Evolutionary conservation across 92 coral and sea anemone species (phyloP), one percentile per base, ranked within the genome.

Genomic region (Porites evermanni): DNA sequence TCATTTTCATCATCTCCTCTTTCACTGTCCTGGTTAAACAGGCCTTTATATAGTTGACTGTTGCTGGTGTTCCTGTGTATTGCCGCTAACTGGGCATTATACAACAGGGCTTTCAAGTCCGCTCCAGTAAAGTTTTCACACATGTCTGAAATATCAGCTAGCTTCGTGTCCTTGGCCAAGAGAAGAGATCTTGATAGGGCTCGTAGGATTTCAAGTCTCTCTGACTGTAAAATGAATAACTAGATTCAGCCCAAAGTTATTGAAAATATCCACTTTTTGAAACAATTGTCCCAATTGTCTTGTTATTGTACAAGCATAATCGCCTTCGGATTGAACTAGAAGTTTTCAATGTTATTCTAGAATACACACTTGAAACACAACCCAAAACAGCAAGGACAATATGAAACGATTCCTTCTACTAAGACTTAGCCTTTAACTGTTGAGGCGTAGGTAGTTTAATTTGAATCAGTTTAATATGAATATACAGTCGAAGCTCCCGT

Each of bases 101-200:
- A 95, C 12, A 96, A 89, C 67, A 96, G 86, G 6, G 99, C 99
- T 78, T 96, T 96, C 51, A 96, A 77, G 82, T 96, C 99, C 2
- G 99, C 99, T 44, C 99, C 99, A 64, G 97, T 96, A 80, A 96
- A 96, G 75, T 93, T 65, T 18, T 89, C 92, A 24, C 97, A 95
- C 86, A 73, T 73, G 75, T 81, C 86, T 12, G 98, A 91, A 74
- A 95, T 73, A 19, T 78, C 86, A 52, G 91, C 63, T 59, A 96
- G 82, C 84, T 91, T 56, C 0, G 84, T 79, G 63, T 95, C 94
- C n/a, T 92, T 85, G 14, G 89, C 91, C 29, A 96, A 64, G 51
- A 88, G 84, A 77, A 96, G 89, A 53, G 88, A 89, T 47, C 88
- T 90, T 20, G 98, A 91, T 69, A 96, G 67, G 18, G 98, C 99